A percentile compares a stretch with the other conserved stretches of the same genome.
Conservation (phyloP, 2,113 vertebrate genomes). For the Pogonocichla stellata region DNA sequence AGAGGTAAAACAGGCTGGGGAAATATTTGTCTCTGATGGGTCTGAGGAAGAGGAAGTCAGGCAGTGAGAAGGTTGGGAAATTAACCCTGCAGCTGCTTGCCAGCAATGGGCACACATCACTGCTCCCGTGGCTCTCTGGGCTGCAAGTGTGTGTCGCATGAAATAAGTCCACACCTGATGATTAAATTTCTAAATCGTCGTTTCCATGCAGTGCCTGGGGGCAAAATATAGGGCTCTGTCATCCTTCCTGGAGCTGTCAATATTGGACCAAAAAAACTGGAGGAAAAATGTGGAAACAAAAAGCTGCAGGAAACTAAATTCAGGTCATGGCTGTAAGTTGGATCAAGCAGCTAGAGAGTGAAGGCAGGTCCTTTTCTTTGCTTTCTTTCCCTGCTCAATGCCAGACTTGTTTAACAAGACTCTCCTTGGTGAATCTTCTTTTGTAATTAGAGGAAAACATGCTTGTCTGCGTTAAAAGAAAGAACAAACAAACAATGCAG, state of each 20-base stretch:
- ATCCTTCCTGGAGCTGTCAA: background rate
- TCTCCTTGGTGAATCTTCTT: background rate
- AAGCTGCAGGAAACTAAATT: background rate
- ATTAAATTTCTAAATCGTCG: rapidly evolving
- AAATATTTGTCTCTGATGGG: background rate
- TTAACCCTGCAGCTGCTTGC: background rate
- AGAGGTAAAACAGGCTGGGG: background rate
- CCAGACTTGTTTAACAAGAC: background rate
- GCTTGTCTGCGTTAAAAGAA: background rate
- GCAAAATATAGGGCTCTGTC: background rate
- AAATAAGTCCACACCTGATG: background rate
- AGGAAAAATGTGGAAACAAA: background rate
- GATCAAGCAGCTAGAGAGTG: background rate
- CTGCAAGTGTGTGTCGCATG: rapidly evolving
- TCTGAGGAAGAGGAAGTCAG: background rate
- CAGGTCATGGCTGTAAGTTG: background rate
- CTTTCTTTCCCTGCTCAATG: background rate
- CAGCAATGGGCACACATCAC: background rate
- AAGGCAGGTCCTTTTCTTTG: background rate
- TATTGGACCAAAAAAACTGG: background rate
- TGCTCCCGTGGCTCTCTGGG: background rate
- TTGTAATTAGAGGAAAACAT: background rate
- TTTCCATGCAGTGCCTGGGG: background rate
- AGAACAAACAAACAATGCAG: background rate
- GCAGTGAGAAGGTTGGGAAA: rapidly evolving